These are phyloP conservation scores for Eulemur rubriventer DNA, from an alignment of 2,797 vertebrate species.

Conservation along the genomic window DNA sequence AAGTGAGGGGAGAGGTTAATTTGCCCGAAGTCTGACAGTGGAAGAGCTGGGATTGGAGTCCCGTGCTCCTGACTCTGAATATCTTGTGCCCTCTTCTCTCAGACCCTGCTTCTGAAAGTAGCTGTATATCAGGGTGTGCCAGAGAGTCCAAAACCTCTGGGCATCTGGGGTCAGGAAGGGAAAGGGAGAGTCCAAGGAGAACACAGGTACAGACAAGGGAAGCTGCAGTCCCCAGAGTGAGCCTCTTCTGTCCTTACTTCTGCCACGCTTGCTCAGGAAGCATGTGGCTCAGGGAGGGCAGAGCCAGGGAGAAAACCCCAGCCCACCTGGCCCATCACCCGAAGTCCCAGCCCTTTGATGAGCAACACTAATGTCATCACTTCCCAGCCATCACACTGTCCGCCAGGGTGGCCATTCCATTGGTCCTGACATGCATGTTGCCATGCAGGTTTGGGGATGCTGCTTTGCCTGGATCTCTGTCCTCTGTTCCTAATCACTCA, in stretches of 20 bases:
- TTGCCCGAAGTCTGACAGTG: not conserved
- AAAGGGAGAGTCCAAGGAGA: not conserved
- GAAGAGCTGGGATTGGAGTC: not conserved
- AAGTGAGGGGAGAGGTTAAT: not conserved
- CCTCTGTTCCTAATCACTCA: not conserved
- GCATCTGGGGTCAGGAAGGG: not conserved
- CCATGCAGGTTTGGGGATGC: not conserved
- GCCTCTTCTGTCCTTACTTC: not conserved
- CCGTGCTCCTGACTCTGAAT: not conserved
- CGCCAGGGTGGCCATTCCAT: not conserved
- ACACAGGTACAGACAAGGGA: not conserved
- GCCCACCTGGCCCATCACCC: not conserved
- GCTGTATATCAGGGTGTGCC: not conserved
- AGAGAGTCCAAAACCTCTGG: not conserved
- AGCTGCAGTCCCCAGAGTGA: rapidly evolving
- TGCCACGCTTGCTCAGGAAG: not conserved
- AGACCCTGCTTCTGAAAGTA: not conserved
- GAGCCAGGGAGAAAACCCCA: not conserved
- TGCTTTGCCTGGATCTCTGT: not conserved
- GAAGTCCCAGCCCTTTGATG: not conserved
- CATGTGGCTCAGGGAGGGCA: not conserved
- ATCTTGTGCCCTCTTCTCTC: not conserved
- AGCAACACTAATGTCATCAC: too few relatives aligned
- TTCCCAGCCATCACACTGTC: rapidly evolving
- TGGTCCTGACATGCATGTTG: not conserved